A percentile compares a stretch with the other conserved stretches of the same genome.
Conservation (phyloP, 35 echinoderm and acorn worm species). For the Apostichopus japonicus region DNA sequence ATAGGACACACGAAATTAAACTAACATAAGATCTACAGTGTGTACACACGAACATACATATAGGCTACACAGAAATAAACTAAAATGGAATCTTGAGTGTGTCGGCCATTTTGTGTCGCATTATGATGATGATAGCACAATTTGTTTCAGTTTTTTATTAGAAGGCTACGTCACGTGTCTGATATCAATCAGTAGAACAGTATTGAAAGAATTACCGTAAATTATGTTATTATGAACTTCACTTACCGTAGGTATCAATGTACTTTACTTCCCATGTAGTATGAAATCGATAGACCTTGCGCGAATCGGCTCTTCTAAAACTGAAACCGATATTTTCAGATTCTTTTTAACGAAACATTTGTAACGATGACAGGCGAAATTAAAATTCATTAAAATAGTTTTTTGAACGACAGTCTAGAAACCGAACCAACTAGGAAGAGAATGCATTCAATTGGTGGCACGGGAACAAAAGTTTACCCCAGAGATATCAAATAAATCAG, state of each 20-base stretch:
- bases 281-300: not conserved
- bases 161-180: too few species aligned
- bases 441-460: not conserved
- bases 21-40: too few species aligned
- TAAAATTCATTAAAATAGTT: not conserved
- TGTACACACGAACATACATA: too few species aligned
- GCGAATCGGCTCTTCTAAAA: not conserved
- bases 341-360: not conserved
- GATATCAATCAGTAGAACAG: too few species aligned
- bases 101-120: too few species aligned
- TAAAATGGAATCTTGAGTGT: too few species aligned
- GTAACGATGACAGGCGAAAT: not conserved
- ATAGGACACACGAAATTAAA: too few species aligned
- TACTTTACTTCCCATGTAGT: not conserved
- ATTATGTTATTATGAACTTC: not conserved
- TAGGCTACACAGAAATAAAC: too few species aligned
- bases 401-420: not conserved
- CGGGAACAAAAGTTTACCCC: not conserved
- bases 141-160: too few species aligned
- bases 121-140: too few species aligned
- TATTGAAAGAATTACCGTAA: too few species aligned
- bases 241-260: not conserved
- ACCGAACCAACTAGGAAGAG: not conserved
- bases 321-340: not conserved
- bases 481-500: not conserved